These are phyloP conservation scores for Anguilla japonica DNA, from an alignment of 2,113 vertebrate species.

Conservation along the genomic window DNA sequence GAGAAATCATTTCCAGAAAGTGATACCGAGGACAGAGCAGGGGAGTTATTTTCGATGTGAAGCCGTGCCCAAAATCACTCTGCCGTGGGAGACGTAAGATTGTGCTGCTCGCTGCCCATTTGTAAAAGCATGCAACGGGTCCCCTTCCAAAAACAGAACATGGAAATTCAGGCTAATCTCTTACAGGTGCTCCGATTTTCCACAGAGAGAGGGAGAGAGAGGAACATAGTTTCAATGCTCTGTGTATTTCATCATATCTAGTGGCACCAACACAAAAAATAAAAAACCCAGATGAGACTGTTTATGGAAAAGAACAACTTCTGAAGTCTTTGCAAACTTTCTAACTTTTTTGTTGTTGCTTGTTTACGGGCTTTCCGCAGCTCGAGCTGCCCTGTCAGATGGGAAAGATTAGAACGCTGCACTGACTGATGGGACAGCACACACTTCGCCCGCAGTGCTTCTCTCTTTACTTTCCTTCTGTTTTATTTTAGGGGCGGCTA, in stretches of 20 bases:
- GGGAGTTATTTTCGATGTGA: background rate
- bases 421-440: background rate
- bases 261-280: background rate
- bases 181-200: conserved; percentile 26
- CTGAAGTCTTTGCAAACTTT: background rate
- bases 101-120: background rate
- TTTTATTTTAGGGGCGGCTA: background rate
- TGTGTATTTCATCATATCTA: background rate
- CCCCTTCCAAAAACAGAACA: background rate
- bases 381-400: background rate
- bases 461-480: background rate
- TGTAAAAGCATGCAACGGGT: background rate
- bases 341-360: background rate
- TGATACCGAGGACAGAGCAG: background rate
- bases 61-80: background rate
- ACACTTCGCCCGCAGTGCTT: background rate
- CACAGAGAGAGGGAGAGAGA: background rate
- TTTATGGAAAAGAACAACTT: background rate
- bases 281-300: background rate
- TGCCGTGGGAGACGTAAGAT: background rate
- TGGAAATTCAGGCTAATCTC: background rate
- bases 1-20: background rate
- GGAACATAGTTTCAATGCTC: background rate
- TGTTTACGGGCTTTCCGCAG: background rate
- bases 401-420: background rate